Base-by-base conservation (phyloP, 2,113 vertebrate genomes). In the Bubo scandiacus region DNA sequence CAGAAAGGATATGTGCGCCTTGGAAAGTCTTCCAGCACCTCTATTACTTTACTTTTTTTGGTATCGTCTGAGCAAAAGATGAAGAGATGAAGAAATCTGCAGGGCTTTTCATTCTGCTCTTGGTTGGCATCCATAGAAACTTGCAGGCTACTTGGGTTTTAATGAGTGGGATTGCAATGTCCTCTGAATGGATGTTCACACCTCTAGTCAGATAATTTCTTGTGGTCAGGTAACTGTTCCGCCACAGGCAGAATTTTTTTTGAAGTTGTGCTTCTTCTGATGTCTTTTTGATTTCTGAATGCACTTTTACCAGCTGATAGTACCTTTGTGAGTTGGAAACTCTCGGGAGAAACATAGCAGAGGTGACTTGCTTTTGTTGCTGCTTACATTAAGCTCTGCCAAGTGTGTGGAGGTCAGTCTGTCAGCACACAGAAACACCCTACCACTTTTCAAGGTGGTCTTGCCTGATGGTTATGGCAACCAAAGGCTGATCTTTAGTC, bases 1-100 rank as follows among this genome's bases (percentile, higher is more conserved):
- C 61, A 36, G 62, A 23, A 40, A 36, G 38, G 62, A n/a, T 22
- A 15, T 0, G 0, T 47, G 45, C 0, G 1, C 42, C 74, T 73
- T 7, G 1, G 25, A 55, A 77, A 26, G 61, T 38, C n/a, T 52
- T 43, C 47, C 52, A 63, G 65, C 25, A 8, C 54, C 32, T 93
- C 82, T 40, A 10, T 10, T 43, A 0, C 13, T 86, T 87, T 12
- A 10, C 36, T 71, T 65, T 7, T 9, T 30, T 36, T 71, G 34
- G 26, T 38, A 5, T 72, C 5, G 8, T 29, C 40, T 34, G 61
- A 38, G 42, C 43, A 79, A 42, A 73, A 0, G 13, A 10, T 12
- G 42, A 66, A 61, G 34, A 0, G 13, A 10, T 10, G 36, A 66
- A 61, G 34, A 30, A 9, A 8, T 43, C 42, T 43, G 32, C 7